A percentile compares a stretch with the other conserved stretches of the same genome.
Conservation (phyloP, 2,888 invertebrate species). For the Stegana nigrithorax region DNA sequence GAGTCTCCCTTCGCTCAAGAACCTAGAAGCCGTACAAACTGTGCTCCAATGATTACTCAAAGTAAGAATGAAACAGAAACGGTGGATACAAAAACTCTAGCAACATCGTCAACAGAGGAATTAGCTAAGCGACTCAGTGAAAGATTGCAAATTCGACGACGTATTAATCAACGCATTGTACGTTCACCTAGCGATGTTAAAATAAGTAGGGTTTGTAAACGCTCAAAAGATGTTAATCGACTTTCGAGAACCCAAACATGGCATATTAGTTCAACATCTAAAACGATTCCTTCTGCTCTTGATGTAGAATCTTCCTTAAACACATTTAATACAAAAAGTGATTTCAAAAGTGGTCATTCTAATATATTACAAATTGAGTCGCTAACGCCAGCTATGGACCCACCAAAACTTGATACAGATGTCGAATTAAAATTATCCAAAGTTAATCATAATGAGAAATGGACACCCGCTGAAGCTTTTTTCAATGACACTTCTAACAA, state of each 20-base stretch:
- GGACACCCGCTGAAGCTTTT: constrained; percentile 67
- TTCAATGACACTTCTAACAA: constrained; percentile 43
- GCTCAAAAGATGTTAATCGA: constrained; percentile 74
- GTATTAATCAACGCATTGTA: constrained; percentile 77
- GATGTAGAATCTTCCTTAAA: neutral
- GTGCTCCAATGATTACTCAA: constrained; percentile 75
- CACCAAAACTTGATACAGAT: neutral
- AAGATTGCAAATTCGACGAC: constrained; percentile 80
- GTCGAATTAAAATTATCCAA: constrained; percentile 14
- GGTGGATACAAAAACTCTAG: neutral
- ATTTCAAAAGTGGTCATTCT: constrained; percentile 71
- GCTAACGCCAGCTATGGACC: constrained; percentile 25
- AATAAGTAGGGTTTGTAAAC: constrained; percentile 79
- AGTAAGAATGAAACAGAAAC: constrained; percentile 77
- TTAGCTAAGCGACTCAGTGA: constrained; percentile 78
- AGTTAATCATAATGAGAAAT: constrained; percentile 53
- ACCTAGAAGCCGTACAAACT: constrained; percentile 66
- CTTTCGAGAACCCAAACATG: constrained; percentile 76
- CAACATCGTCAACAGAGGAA: constrained; percentile 72
- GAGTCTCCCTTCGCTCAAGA: constrained; percentile 79
- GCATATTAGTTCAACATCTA: constrained; percentile 69
- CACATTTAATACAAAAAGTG: constrained; percentile 71
- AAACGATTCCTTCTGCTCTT: constrained; percentile 19
- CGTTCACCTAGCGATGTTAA: constrained; percentile 85
- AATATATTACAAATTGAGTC: constrained; percentile 69